Conservation (phyloP, 2,797 vertebrate species). For the Rhinogobio ventralis region DNA sequence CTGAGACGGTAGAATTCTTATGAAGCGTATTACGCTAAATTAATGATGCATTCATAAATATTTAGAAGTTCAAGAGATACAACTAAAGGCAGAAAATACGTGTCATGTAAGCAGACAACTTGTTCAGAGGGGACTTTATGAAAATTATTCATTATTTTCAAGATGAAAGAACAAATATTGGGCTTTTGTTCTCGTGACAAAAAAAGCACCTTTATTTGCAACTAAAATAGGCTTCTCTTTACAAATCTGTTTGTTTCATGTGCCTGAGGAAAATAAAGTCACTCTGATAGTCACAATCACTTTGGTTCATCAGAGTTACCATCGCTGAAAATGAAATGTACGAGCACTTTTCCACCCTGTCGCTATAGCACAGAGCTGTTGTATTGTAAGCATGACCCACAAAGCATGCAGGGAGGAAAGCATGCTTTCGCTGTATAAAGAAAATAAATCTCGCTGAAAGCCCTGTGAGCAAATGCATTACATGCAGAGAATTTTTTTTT, state of each 20-base stretch:
- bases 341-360: not conserved
- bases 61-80: conserved; percentile 23
- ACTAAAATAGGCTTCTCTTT: conserved; percentile 24
- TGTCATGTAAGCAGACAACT: not conserved
- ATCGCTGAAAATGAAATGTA: conserved; percentile 15
- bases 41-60: conserved; percentile 40
- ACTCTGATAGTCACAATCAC: not conserved
- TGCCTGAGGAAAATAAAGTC: not conserved
- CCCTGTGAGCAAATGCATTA: not conserved
- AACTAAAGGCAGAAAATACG: not conserved
- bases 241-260: not conserved
- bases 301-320: conserved; percentile 23
- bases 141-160: not conserved
- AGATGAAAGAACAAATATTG: conserved; percentile 18
- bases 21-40: conserved; percentile 10
- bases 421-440: conserved; percentile 8
- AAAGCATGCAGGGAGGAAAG: not conserved
- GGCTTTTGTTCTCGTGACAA: not conserved
- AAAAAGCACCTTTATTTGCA: not conserved
- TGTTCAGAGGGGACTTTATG: not conserved
- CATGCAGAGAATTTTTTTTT: not conserved
- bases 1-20: not conserved
- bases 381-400: not conserved
- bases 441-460: conserved; percentile 9
- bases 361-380: not conserved